Percentiles rank a stretch among this genome's conserved stretches.
phyloP scores from a whole-genome alignment of 2,113 vertebrate species.

The Neodon shergylaensis region DNA sequence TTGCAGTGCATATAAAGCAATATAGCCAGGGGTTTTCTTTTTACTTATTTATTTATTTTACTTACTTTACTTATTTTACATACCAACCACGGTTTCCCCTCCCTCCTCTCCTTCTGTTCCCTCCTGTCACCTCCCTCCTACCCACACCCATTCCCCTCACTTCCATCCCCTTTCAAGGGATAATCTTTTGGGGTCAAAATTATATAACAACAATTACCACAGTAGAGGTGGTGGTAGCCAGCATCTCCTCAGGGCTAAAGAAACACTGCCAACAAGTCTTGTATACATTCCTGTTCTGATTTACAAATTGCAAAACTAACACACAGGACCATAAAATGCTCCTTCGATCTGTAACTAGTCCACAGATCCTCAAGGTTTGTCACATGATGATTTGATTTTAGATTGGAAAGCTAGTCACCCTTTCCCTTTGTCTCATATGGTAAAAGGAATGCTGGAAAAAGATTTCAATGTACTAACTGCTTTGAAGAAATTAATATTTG shows the following conservation, averaged over 20 bases:
- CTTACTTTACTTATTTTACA: no score
- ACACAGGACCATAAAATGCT: neutral
- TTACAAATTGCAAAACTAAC: neutral
- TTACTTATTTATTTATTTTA: no score
- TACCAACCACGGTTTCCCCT: no score
- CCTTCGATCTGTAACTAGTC: rapidly evolving
- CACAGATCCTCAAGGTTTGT: neutral
- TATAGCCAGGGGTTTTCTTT: neutral
- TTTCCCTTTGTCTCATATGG: neutral
- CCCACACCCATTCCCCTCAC: no score
- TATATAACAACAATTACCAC: neutral
- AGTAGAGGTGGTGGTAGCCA: neutral
- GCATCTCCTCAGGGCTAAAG: neutral
- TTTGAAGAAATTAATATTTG: neutral
- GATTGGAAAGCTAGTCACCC: neutral
- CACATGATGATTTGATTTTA: neutral
- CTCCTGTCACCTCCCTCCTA: no score
- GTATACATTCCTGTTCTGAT: neutral
- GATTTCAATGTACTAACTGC: neutral
- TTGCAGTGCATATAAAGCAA: neutral
- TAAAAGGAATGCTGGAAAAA: neutral
- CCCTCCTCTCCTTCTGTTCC: no score
- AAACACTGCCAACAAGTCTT: neutral
- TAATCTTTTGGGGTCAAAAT: neutral
- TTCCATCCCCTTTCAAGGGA: neutral